Base-by-base conservation (phyloP, 2,797 vertebrate species). In the Pampus argenteus region DNA sequence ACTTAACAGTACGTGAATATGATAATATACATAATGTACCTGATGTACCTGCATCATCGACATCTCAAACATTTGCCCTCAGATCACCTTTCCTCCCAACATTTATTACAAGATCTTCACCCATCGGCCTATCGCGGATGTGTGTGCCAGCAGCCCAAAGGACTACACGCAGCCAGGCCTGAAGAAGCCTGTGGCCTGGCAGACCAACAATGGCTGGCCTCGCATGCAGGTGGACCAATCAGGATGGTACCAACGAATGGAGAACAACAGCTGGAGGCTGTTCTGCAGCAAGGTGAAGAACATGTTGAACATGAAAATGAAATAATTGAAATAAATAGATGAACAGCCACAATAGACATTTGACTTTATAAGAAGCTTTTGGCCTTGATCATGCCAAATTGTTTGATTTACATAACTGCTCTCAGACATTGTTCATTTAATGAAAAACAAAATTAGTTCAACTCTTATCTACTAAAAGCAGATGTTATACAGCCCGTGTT, bases 71-170 rank as follows among this genome's bases (percentile, higher is more conserved):
- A 15, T 61, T 63, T 40, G 17, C 10, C 15, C 84, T 71, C 83
- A 96, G 95, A 68, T 54, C 45, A 88, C 73, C 25, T 96, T 95
- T 88, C 95, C 95, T 59, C 95, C 95, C 73, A 88, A 74, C 55
- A 93, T 95, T 89, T 96, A 95, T 77, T 96, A 96, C 81, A 96
- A 97, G 86, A 93, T 96, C 86, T 96, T 95, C 87, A 96, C 95
- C 70, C 88, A 95, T 48, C 90, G 93, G 66, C 94, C 93, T 29
- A 72, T 96, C 68, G 86, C 92, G 61, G 96, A 96, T 71, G 29
- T 95, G 59, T 95, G 95, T 72, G 95, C 95, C 65, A 92, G 84
- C 81, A 96, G 95, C 74, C 96, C 95, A 5, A 94, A 81, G 83
- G 88, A 94, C 88, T 96, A 95, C 52, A 89, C 91, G 40, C 87